Evolutionary conservation across 2,113 vertebrate species (phyloP).

Genomic region (Pituophis catenifer): DNA sequence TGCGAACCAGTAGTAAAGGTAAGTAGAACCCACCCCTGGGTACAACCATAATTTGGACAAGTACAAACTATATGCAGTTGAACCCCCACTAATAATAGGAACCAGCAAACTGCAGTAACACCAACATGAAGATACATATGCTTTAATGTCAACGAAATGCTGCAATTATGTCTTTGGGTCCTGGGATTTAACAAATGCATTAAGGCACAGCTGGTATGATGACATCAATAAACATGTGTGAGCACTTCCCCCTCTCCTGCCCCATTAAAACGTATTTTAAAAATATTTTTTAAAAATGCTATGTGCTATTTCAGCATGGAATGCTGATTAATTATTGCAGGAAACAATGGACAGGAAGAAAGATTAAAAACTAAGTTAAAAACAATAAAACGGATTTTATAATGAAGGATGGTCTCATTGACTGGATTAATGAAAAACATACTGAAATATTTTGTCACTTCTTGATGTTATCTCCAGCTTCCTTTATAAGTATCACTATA

Average conservation of each 20-base stretch:
- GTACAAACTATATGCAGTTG: background rate
- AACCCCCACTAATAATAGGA: background rate
- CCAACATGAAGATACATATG: background rate
- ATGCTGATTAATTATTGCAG: background rate
- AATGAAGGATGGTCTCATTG: background rate
- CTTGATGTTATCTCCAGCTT: background rate
- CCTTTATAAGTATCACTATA: background rate
- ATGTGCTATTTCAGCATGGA: background rate
- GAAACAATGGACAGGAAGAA: background rate
- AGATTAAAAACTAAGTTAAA: background rate
- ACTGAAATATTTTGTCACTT: background rate
- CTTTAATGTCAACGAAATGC: background rate
- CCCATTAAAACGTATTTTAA: background rate
- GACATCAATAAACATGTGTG: background rate
- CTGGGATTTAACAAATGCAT: background rate
- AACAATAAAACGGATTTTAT: background rate
- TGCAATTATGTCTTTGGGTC: background rate
- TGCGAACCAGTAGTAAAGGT: too few relatives aligned
- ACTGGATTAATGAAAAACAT: background rate
- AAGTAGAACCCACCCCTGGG: too few relatives aligned
- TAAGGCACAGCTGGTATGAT: background rate
- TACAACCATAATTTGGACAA: background rate
- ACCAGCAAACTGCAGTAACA: background rate
- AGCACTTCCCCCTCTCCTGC: background rate
- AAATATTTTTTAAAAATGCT: background rate